Evolutionary conservation across 1,140 invertebrate species (phyloP).

Genomic region (Matsumurasca onukii): DNA sequence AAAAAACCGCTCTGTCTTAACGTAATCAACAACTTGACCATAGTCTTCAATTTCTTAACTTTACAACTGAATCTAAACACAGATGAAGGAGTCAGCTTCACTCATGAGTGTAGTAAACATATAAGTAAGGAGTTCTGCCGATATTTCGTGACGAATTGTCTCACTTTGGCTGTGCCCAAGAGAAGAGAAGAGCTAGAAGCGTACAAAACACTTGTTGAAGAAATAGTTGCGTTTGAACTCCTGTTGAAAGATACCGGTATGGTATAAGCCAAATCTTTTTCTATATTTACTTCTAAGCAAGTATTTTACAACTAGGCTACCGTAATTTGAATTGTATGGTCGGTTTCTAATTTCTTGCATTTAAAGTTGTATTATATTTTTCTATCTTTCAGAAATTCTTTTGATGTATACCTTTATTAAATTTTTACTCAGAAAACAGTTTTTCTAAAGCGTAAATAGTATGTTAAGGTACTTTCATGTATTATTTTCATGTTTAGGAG

Average conservation of each 20-base stretch:
- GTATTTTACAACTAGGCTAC: no score
- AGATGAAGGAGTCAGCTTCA: constrained; percentile 53
- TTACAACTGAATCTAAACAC: constrained; percentile 51
- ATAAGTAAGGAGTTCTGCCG: constrained; percentile 62
- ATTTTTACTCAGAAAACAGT: no score
- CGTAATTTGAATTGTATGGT: no score
- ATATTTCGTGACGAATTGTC: constrained; percentile 67
- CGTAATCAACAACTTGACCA: constrained; percentile 30
- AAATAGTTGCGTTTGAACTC: constrained; percentile 66
- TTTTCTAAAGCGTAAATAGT: no score
- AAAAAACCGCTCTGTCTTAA: constrained; percentile 24
- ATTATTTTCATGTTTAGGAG: no score
- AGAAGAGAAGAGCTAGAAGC: constrained; percentile 66
- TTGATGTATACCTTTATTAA: no score
- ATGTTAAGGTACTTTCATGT: no score
- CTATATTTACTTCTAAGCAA: no score
- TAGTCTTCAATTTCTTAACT: constrained; percentile 36
- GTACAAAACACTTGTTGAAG: constrained; percentile 61
- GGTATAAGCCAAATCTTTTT: neutral
- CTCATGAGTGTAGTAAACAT: constrained; percentile 61
- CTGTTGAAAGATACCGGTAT: constrained; percentile 58
- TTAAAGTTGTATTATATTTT: no score
- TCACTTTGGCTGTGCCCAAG: constrained; percentile 72
- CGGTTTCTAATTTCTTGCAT: no score
- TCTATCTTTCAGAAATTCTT: no score